These are phyloP conservation scores for Lytechinus variegatus DNA, from an alignment of 35 echinoderm and acorn worm genomes.

Conservation along the genomic window DNA sequence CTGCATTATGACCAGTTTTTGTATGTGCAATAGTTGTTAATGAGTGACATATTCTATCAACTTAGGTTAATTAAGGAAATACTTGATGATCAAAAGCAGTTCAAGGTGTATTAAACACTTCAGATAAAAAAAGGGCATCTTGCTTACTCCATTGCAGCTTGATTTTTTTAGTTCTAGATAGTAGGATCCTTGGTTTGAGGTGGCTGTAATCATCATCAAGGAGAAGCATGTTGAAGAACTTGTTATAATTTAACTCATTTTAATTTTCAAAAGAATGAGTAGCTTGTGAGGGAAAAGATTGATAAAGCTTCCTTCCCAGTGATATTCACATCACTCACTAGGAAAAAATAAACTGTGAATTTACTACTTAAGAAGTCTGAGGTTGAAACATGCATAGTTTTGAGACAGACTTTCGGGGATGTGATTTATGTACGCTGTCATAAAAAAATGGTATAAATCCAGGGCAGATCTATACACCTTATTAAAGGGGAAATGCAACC, in stretches of 20 bases:
- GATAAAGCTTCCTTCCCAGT: too few species aligned
- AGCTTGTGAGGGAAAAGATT: background rate
- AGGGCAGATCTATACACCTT: background rate
- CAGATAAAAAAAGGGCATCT: background rate
- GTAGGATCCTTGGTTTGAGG: too few species aligned
- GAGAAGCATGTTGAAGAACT: background rate
- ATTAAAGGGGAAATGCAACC: too few species aligned
- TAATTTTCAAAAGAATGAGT: background rate
- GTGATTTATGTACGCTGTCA: too few species aligned
- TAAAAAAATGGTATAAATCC: background rate
- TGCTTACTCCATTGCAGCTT: background rate
- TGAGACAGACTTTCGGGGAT: too few species aligned
- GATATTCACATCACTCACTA: too few species aligned
- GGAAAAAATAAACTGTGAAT: too few species aligned
- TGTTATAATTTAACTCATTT: background rate
- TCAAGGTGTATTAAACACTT: background rate
- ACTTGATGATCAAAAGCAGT: background rate
- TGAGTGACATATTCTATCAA: background rate
- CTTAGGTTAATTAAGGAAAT: background rate
- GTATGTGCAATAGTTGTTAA: background rate
- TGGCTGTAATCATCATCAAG: background rate
- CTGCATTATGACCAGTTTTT: background rate
- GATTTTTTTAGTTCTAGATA: too few species aligned
- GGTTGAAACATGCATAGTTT: too few species aligned
- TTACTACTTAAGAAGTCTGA: too few species aligned